These are phyloP conservation scores for Coryphaenoides rupestris DNA, from an alignment of 2,113 vertebrate species.

Conservation along the genomic window DNA sequence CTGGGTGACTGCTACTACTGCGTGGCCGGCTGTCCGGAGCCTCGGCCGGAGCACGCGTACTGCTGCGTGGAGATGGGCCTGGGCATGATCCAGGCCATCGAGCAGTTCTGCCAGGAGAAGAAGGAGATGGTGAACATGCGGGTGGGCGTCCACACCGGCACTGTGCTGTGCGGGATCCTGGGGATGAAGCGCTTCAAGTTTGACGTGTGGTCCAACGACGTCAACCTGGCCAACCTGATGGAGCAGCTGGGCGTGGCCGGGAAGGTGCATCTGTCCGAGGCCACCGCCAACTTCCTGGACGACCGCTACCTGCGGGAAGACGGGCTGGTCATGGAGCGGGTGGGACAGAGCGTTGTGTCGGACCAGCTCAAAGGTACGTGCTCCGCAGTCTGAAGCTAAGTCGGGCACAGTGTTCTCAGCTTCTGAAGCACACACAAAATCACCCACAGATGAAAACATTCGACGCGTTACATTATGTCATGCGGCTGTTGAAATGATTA, in stretches of 20 bases:
- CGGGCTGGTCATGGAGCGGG: conserved; percentile 84
- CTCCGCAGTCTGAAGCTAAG: too few species aligned
- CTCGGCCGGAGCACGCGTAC: conserved; percentile 87
- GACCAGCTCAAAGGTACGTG: conserved; percentile 91
- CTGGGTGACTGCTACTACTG: conserved; percentile 98
- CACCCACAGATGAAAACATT: too few species aligned
- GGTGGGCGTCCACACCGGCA: conserved; percentile 95
- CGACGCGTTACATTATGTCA: too few species aligned
- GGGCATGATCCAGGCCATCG: conserved; percentile 98
- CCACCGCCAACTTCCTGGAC: conserved; percentile 91
- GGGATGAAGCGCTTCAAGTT: conserved; percentile 99
- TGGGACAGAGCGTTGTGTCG: conserved; percentile 89
- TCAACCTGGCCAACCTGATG: conserved; percentile 98
- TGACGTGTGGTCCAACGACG: conserved; percentile 98
- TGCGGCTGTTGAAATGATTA: too few species aligned
- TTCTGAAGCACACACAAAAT: too few species aligned
- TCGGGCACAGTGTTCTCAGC: too few species aligned
- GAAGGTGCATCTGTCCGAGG: conserved; percentile 95
- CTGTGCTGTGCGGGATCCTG: conserved; percentile 93
- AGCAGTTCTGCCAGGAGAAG: conserved; percentile 97
- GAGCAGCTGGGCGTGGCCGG: conserved; percentile 97
- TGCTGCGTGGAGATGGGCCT: conserved; percentile 99
- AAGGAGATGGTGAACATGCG: conserved; percentile 98
- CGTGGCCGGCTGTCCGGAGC: conserved; percentile 96
- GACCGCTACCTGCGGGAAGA: conserved; percentile 92